Evolutionary conservation across 2,888 invertebrate species (phyloP).

Genomic region (Coremacera marginata): DNA sequence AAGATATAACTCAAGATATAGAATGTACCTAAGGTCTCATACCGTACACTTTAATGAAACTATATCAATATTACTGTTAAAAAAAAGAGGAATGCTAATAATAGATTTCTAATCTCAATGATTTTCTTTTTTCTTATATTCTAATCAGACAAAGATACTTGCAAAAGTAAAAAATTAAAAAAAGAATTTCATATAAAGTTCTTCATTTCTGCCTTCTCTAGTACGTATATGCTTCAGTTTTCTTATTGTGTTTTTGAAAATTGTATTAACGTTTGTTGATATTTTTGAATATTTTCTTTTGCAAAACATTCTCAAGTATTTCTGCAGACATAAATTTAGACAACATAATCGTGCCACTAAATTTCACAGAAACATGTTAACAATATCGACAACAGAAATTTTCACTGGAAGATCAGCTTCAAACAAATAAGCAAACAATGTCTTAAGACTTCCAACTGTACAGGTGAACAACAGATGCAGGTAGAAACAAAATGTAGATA

Average conservation of each 20-base stretch:
- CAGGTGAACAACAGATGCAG: not conserved
- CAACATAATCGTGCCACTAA: conserved; percentile 32
- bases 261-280: not conserved
- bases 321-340: not conserved
- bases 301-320: not conserved
- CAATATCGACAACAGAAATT: conserved; percentile 4
- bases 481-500: not conserved
- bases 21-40: too few species aligned
- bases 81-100: too few species aligned
- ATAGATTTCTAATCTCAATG: too few species aligned
- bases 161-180: too few species aligned
- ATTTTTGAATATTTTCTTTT: not conserved
- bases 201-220: too few species aligned
- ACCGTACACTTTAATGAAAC: too few species aligned
- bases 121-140: too few species aligned
- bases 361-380: conserved; percentile 6
- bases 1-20: too few species aligned
- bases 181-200: too few species aligned
- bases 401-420: not conserved
- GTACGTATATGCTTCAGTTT: too few species aligned
- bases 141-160: too few species aligned
- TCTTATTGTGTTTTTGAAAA: not conserved
- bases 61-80: too few species aligned
- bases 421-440: not conserved
- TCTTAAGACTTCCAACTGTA: not conserved